These are phyloP conservation scores for Paratilapia polleni DNA, from an alignment of 2,113 vertebrate species.

Conservation along the genomic window DNA sequence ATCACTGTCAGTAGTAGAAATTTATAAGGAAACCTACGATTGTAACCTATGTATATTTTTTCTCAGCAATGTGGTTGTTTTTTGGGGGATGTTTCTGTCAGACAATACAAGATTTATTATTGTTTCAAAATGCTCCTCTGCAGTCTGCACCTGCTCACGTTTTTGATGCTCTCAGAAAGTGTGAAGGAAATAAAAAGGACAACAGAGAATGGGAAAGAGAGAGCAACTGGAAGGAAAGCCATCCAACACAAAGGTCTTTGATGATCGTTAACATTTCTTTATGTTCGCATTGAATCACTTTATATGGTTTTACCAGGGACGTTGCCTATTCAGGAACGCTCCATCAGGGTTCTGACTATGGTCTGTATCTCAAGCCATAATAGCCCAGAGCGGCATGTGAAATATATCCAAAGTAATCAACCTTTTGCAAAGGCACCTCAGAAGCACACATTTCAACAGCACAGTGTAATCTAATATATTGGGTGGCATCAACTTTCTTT, in stretches of 20 bases:
- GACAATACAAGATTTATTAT: background rate
- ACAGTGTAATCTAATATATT: conserved; percentile 85
- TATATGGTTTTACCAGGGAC: conserved; percentile 83
- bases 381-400: conserved; percentile 90
- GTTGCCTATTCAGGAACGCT: conserved; percentile 83
- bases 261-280: conserved; percentile 80
- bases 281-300: conserved; percentile 83
- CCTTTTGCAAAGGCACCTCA: conserved; percentile 90
- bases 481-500: conserved; percentile 83
- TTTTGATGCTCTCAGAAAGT: conserved; percentile 24
- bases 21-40: conserved; percentile 18
- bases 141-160: conserved; percentile 16
- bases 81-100: conserved; percentile 9
- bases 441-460: conserved; percentile 87
- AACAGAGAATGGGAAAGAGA: conserved; percentile 32
- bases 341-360: conserved; percentile 87
- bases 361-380: conserved; percentile 87
- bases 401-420: conserved; percentile 94
- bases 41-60: background rate
- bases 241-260: conserved; percentile 78
- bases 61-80: background rate
- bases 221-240: conserved; percentile 54
- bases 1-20: conserved; percentile 30
- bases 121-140: conserved; percentile 9
- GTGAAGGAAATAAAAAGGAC: conserved; percentile 49